phyloP scores from a whole-genome alignment of 2,888 invertebrate genomes.

The Clitarchus hookeri region DNA sequence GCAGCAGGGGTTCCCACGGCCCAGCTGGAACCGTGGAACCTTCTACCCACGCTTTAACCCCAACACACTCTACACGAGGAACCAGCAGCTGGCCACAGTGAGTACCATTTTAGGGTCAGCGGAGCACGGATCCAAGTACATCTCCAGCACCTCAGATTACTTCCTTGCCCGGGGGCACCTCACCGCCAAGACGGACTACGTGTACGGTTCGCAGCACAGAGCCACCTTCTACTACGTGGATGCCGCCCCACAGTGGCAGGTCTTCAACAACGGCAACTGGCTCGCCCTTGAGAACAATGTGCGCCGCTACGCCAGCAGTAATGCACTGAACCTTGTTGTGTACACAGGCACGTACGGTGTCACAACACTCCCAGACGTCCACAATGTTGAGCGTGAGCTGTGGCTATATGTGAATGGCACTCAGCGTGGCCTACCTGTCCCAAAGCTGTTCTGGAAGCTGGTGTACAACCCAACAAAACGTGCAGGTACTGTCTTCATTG shows the following conservation, averaged over 20 bases:
- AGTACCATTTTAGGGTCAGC: conserved; percentile 32
- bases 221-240: conserved; percentile 68
- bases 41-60: conserved; percentile 56
- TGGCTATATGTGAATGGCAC: conserved; percentile 49
- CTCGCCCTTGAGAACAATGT: conserved; percentile 57
- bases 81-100: conserved; percentile 30
- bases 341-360: conserved; percentile 65
- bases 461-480: conserved; percentile 59
- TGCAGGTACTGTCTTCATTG: conserved; percentile 63
- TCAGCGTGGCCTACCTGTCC: conserved; percentile 59
- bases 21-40: conserved; percentile 57
- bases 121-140: conserved; percentile 28
- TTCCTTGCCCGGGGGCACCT: conserved; percentile 65
- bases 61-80: conserved; percentile 49
- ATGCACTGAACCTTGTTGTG: conserved; percentile 49
- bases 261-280: conserved; percentile 66
- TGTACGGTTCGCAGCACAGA: conserved; percentile 63
- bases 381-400: conserved; percentile 46
- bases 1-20: conserved; percentile 54
- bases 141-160: conserved; percentile 33
- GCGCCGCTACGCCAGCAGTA: conserved; percentile 53
- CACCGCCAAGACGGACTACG: conserved; percentile 66
- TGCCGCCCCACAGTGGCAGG: conserved; percentile 70
- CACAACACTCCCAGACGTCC: conserved; percentile 57
- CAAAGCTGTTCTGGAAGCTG: conserved; percentile 64